Base-by-base conservation (phyloP, 2,888 invertebrate species). In the Pristionchus arcanus region DNA sequence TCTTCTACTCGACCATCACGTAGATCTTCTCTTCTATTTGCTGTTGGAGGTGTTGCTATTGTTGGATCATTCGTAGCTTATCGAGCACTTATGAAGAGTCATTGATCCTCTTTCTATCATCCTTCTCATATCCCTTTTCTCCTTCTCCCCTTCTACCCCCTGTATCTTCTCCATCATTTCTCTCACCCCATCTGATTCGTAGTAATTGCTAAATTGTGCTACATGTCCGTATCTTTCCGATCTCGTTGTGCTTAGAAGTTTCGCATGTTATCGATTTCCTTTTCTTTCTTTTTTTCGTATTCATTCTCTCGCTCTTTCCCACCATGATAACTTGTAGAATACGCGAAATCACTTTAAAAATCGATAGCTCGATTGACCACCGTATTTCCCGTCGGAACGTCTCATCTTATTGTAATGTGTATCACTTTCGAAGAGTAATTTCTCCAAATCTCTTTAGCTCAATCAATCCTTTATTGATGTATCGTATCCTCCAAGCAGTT, bases 1-100 rank as follows among this genome's bases (percentile, higher is more conserved):
- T 37, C 86, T 13, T 86, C 86, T 28, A 16, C 86, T 21, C 74
- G 15, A 19, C 86, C 63, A 15, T 68, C 68, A 13, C 87, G 87
- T 68, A 66, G 68, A 49, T 87, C 87, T 49, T 68, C 68, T 15
- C 87, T 87, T 68, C 25, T 87, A 25, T 87, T 87, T 31, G 87
- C 25, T 37, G 87, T 37, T n/a, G 63, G 34, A 63, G 37, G 31
- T 31, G 87, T 49, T 16, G 37, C 66, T 31, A 28, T 68, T 16
- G 59, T 84, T 3, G 87, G 87, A 34, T 66, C 49, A 68, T 42
- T 42, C 28, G 68, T 68, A 2, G 49, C 68, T 28, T 19, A 19
- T 66, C 28, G 87, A n/a, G 42, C 31, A 13, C 66, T 87, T 19
- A 66, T 68, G 55, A 85, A 34, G 84, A 59, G 84, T 34, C 84